phyloP scores from a whole-genome alignment of 2,888 invertebrate species.

The Congeria kusceri region DNA sequence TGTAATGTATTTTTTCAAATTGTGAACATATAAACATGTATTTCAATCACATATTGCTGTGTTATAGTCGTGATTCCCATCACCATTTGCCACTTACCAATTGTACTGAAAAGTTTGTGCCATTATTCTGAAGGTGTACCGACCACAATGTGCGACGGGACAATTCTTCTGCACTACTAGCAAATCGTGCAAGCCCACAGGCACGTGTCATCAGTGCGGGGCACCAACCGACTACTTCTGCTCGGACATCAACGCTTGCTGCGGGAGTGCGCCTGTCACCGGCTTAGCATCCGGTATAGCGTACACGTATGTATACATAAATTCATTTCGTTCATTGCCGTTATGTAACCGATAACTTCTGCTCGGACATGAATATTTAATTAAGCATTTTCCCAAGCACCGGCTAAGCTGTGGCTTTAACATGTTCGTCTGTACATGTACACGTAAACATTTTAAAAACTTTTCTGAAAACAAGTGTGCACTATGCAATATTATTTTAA shows the following conservation, averaged over 20 bases:
- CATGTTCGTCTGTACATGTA: too few relatives aligned
- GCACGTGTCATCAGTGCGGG: slow-evolving; percentile 18
- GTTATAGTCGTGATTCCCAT: too few relatives aligned
- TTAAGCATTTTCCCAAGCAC: background rate
- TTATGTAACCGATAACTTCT: background rate
- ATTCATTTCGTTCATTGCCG: background rate
- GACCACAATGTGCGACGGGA: slow-evolving; percentile 12
- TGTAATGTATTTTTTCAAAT: background rate
- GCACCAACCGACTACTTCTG: slow-evolving; percentile 63
- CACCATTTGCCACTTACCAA: too few relatives aligned
- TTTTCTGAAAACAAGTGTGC: too few relatives aligned
- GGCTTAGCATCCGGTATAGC: background rate
- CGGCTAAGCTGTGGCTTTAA: background rate
- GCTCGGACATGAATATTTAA: background rate
- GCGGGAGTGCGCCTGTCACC: slow-evolving; percentile 6
- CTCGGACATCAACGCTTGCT: slow-evolving; percentile 64
- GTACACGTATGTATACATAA: slow-evolving; percentile 26
- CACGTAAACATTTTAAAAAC: too few relatives aligned
- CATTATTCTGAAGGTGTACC: too few relatives aligned
- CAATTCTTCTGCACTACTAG: slow-evolving; percentile 51
- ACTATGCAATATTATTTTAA: too few relatives aligned
- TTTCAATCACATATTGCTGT: too few relatives aligned
- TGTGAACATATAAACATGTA: background rate
- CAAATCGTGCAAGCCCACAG: slow-evolving; percentile 44
- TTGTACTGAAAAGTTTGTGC: too few relatives aligned